Conservation (phyloP, 2,113 vertebrate species). For the Campylomormyrus tamandua region DNA sequence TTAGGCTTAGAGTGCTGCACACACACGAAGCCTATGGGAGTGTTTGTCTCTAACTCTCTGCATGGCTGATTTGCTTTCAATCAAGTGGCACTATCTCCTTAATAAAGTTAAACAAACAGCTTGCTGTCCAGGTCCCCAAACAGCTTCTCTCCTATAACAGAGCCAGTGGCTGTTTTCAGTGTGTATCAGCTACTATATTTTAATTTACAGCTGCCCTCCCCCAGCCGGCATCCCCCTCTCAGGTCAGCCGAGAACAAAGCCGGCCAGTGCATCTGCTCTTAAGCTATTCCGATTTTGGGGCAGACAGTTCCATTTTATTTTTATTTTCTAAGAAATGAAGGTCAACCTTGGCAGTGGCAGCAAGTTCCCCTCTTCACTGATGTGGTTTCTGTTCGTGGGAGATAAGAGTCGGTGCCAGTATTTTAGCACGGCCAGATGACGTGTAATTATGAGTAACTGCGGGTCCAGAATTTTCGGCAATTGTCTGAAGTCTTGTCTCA, state of each 20-base stretch:
- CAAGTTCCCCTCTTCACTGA: neutral
- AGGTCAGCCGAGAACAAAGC: neutral
- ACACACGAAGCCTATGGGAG: neutral
- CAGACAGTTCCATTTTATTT: neutral
- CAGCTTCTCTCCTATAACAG: neutral
- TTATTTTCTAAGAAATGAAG: neutral
- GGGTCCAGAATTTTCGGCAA: neutral
- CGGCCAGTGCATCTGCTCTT: neutral
- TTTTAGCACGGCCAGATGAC: neutral
- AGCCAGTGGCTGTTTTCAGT: neutral
- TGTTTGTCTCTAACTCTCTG: neutral
- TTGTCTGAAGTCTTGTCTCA: slow-evolving; percentile 13
- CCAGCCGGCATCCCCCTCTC: neutral
- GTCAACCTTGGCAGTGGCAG: neutral
- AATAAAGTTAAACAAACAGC: neutral
- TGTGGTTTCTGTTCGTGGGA: neutral
- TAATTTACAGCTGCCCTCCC: neutral
- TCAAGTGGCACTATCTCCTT: neutral
- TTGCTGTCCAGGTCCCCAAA: neutral
- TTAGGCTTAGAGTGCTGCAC: neutral
- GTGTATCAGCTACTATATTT: neutral
- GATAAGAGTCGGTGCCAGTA: neutral
- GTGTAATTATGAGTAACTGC: neutral
- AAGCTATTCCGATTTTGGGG: neutral
- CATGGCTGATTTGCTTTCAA: neutral